A percentile compares a stretch with the other conserved stretches of the same genome.
Evolutionary conservation across 1,140 invertebrate genomes (phyloP).

Genomic region (Drosophila kurseongensis): DNA sequence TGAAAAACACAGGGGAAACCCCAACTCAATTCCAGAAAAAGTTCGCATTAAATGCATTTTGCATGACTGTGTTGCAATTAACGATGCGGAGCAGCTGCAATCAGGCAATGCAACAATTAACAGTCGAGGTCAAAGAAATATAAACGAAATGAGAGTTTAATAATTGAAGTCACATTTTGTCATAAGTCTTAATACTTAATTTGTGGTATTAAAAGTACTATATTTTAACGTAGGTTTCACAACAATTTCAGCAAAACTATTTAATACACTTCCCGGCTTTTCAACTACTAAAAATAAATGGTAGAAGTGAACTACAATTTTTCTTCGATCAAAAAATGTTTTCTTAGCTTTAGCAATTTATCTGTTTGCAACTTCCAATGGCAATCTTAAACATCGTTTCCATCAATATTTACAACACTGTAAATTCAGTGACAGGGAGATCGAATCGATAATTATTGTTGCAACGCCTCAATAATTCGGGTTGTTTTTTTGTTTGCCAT

Average conservation of each 20-base stretch:
- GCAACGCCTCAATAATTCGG: conserved; percentile 79
- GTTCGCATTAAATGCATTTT: conserved; percentile 66
- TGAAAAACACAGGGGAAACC: conserved; percentile 50
- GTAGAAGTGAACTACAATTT: too few relatives aligned
- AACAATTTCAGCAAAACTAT: too few relatives aligned
- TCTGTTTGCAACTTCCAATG: too few relatives aligned
- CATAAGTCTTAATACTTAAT: too few relatives aligned
- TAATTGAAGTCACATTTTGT: too few relatives aligned
- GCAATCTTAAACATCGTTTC: neutral
- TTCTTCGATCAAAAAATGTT: too few relatives aligned
- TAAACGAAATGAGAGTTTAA: neutral
- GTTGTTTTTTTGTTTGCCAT: conserved; percentile 37
- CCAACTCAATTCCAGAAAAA: neutral
- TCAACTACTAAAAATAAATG: too few relatives aligned
- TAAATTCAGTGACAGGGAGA: conserved; percentile 18
- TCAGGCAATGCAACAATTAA: conserved; percentile 46
- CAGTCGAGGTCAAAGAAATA: neutral
- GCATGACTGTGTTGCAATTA: conserved; percentile 72
- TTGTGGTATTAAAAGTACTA: too few relatives aligned
- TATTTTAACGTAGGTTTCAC: too few relatives aligned
- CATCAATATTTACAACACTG: conserved; percentile 6
- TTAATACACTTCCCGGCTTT: too few relatives aligned
- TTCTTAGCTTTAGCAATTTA: too few relatives aligned
- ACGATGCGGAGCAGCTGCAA: conserved; percentile 66
- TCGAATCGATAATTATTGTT: conserved; percentile 72